Conservation (phyloP, 2,888 invertebrate species). For the Calameuta pallipes region DNA sequence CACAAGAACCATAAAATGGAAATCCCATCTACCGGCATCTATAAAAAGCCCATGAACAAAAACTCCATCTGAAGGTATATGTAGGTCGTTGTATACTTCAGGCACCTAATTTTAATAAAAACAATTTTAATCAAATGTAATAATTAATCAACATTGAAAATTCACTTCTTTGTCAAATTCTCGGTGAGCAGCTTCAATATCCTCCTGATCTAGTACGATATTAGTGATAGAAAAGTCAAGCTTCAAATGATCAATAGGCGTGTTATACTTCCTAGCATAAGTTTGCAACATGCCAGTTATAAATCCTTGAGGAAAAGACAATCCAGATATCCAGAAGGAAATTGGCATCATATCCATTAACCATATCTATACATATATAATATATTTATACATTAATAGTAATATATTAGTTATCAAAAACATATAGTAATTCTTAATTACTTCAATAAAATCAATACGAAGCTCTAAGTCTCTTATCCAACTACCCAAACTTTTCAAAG, state of each 20-base stretch:
- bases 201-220: constrained; percentile 74
- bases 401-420: constrained; percentile 10
- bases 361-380: constrained; percentile 71
- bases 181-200: constrained; percentile 70
- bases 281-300: constrained; percentile 92
- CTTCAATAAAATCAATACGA: constrained; percentile 83
- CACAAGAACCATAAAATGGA: constrained; percentile 73
- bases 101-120: constrained; percentile 42
- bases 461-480: constrained; percentile 87
- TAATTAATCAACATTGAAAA: constrained; percentile 30
- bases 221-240: constrained; percentile 81
- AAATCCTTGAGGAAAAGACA: constrained; percentile 94
- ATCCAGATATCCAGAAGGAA: constrained; percentile 92
- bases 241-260: constrained; percentile 87
- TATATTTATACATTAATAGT: neutral
- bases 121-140: constrained; percentile 47
- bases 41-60: constrained; percentile 85
- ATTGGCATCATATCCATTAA: constrained; percentile 77
- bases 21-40: constrained; percentile 91
- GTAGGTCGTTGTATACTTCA: constrained; percentile 70
- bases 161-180: constrained; percentile 47
- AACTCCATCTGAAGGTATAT: constrained; percentile 75
- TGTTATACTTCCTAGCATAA: constrained; percentile 84
- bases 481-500: constrained; percentile 86
- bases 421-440: constrained; percentile 50